Percentiles rank a stretch among this genome's conserved stretches.
These are phyloP conservation scores for Xylophagus ater DNA, from an alignment of 2,888 invertebrate genomes.

Conservation along the genomic window DNA sequence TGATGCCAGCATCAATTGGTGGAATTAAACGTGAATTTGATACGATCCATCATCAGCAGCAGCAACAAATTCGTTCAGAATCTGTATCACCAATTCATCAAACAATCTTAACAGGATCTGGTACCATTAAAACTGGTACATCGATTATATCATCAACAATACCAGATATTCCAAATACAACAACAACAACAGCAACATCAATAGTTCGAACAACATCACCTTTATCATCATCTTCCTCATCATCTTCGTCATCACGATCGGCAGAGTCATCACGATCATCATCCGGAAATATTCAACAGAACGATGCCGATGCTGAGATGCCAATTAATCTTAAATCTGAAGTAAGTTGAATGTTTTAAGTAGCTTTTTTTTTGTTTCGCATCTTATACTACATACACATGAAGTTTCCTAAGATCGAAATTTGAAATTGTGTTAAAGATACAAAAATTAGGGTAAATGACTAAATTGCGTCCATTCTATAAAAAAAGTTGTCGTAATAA, in stretches of 20 bases:
- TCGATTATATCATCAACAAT: slow-evolving; percentile 18
- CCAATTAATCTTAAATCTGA: slow-evolving; percentile 26
- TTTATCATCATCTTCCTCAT: slow-evolving; percentile 22
- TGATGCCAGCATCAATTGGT: slow-evolving; percentile 34
- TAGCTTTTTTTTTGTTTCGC: too few species aligned
- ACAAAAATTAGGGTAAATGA: too few species aligned
- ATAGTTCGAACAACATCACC: slow-evolving; percentile 19
- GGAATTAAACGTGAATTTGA: slow-evolving; percentile 37
- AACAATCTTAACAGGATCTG: slow-evolving; percentile 7
- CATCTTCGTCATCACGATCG: slow-evolving; percentile 20
- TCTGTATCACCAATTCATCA: slow-evolving; percentile 6
- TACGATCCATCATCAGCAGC: slow-evolving; percentile 20
- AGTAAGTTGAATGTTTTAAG: too few species aligned
- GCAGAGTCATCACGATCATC: slow-evolving; percentile 19
- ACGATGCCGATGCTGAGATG: too few species aligned
- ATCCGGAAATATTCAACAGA: slow-evolving; percentile 20
- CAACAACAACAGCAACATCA: slow-evolving; percentile 20
- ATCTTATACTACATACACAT: too few species aligned
- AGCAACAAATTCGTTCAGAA: not conserved
- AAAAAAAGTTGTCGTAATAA: too few species aligned
- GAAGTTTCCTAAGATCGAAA: too few species aligned
- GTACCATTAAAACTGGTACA: slow-evolving; percentile 5
- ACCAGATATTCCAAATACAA: slow-evolving; percentile 22
- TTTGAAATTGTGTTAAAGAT: too few species aligned
- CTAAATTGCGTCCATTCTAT: too few species aligned